A percentile compares a stretch with the other conserved stretches of the same genome.
These are phyloP conservation scores for Streblospio benedicti DNA, from an alignment of 1,140 invertebrate species.

Conservation along the genomic window DNA sequence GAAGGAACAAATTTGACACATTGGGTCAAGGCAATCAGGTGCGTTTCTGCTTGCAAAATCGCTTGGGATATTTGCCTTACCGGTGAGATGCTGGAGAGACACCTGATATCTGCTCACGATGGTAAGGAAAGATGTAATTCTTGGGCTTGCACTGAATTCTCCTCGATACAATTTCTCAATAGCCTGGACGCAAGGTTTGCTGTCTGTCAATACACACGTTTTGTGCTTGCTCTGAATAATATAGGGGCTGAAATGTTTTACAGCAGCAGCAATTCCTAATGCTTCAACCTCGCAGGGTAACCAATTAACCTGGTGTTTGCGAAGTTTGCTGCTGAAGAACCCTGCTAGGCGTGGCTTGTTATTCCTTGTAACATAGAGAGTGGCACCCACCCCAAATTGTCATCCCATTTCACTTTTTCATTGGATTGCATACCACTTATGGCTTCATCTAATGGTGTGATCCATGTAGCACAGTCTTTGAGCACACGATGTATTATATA, in stretches of 20 bases:
- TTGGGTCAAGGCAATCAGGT: conserved; percentile 4
- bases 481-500: too few relatives aligned
- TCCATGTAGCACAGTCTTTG: too few relatives aligned
- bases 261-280: conserved; percentile 18
- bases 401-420: too few relatives aligned
- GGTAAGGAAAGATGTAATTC: conserved; percentile 18
- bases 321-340: conserved; percentile 20
- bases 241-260: conserved; percentile 21
- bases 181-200: conserved; percentile 24
- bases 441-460: too few relatives aligned
- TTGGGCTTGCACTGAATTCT: conserved; percentile 22
- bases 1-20: conserved; percentile 11
- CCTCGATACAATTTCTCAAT: conserved; percentile 22
- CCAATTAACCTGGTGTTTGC: conserved; percentile 19
- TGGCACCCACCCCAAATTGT: conserved; percentile 21
- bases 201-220: conserved; percentile 21
- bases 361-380: conserved; percentile 15
- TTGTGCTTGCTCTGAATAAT: conserved; percentile 18
- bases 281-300: conserved; percentile 24
- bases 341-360: conserved; percentile 9
- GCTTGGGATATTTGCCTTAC: conserved; percentile 14
- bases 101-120: conserved; percentile 19
- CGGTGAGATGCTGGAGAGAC: conserved; percentile 17
- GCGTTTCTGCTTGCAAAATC: conserved; percentile 23
- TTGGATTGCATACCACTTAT: too few relatives aligned